Conservation (phyloP, 2,888 invertebrate species). For the Sericinus montela region DNA sequence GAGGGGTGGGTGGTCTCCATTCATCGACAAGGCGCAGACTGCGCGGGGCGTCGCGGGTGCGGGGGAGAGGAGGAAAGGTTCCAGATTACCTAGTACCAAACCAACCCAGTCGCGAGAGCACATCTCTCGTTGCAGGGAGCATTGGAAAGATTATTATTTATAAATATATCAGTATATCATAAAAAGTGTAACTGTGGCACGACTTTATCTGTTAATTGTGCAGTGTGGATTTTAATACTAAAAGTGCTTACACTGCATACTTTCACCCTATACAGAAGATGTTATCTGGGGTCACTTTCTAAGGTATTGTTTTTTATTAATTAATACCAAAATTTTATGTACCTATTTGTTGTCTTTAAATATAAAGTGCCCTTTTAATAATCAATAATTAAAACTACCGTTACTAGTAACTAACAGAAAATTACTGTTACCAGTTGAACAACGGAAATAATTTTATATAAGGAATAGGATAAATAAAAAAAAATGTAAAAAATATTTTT, state of each 20-base stretch:
- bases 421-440: no score
- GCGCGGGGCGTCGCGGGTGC: conserved; percentile 49
- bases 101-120: conserved; percentile 39
- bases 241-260: not conserved
- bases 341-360: no score
- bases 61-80: conserved; percentile 34
- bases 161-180: not conserved
- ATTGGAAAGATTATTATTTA: not conserved
- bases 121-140: conserved; percentile 24
- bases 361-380: no score
- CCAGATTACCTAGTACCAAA: conserved; percentile 56
- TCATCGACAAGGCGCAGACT: conserved; percentile 67
- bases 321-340: not conserved
- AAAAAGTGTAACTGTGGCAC: not conserved
- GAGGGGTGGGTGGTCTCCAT: conserved; percentile 55
- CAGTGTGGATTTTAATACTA: not conserved
- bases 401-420: no score
- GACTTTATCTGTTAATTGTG: not conserved
- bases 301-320: conserved; percentile 1
- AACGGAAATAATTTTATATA: no score
- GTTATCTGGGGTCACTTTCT: not conserved
- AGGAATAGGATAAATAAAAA: no score
- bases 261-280: not conserved
- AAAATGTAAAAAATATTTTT: no score
- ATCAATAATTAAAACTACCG: no score